Evolutionary conservation across 2,888 invertebrate genomes (phyloP), one percentile per base, ranked within the genome.

Genomic region (Keiferia lycopersicella): DNA sequence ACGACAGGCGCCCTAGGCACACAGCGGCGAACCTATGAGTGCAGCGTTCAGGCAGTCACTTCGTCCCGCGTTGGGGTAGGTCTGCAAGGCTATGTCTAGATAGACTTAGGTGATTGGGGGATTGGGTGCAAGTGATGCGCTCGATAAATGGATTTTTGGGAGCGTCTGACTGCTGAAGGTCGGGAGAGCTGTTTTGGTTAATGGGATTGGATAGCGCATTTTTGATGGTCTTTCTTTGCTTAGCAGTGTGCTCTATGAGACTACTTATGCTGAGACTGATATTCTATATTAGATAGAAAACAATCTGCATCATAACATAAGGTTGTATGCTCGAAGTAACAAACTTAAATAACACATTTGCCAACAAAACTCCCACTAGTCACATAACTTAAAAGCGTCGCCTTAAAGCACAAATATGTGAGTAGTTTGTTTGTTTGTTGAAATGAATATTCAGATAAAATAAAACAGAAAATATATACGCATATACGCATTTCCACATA

Each of bases 11-110:
- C 65, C 66, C 72, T 73, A 75, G 72, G 69, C 78, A 77, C 75
- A 76, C 77, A 74, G 73, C 18, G 70, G 66, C 76, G 77, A 77
- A 74, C 75, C 74, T 71, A 75, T 69, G 69, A 75, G 75, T 77
- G 73, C 73, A 69, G 74, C 8, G 45, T n/a, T 41, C 26, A 26
- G 26, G 34, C 34, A 34, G 34, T 71, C 78, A 79, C 78, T 79
- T 78, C 71, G 71, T 66, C 71, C 72, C 77, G 70, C 71, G 80
- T 86, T 86, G 77, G 80, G 86, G 82, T 81, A 85, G 84, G 83
- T 80, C 75, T 68, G 68, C 64, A 39, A 59, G 67, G 68, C 67
- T 57, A 45, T 64, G 39, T 26, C 57, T 58, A 60, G 41, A 48
- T 39, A 60, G 26, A 48, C 45, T 18, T 16, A 45, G 38, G 22